Conservation (phyloP, 2,113 vertebrate genomes). For the Pelmatolapia mariae region DNA sequence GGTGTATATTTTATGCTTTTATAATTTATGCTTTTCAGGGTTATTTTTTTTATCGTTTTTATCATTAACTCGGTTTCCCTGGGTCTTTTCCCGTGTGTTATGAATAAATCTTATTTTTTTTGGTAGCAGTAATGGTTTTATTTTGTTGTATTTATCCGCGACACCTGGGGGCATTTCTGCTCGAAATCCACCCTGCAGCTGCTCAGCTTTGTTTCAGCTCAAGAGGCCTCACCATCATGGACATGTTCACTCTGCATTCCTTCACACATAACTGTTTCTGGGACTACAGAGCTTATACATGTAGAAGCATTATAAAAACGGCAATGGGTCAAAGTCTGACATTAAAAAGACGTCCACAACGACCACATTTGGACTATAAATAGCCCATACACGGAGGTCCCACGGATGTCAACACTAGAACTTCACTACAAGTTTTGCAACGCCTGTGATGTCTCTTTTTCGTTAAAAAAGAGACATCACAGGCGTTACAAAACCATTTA, state of each 20-base stretch:
- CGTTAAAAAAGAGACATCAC: background rate
- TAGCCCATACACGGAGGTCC: background rate
- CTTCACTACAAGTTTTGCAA: background rate
- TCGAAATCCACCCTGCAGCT: background rate
- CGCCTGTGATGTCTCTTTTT: background rate
- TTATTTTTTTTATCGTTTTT: background rate
- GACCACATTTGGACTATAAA: background rate
- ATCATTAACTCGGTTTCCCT: fast-evolving
- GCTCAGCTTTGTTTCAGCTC: background rate
- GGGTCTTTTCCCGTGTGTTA: background rate
- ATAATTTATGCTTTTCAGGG: background rate
- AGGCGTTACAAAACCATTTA: background rate
- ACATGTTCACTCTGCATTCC: background rate
- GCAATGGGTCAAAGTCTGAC: background rate
- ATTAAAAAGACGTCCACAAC: background rate
- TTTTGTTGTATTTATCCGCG: background rate
- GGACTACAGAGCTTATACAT: background rate
- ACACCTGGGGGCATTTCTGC: background rate
- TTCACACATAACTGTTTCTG: background rate
- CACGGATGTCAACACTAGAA: background rate
- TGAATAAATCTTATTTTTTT: background rate
- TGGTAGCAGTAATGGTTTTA: background rate
- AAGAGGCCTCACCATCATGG: background rate
- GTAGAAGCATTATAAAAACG: background rate
- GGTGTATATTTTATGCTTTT: background rate